A percentile compares a stretch with the other conserved stretches of the same genome.
These are phyloP conservation scores for Drosophila ezoana DNA, from an alignment of 2,888 invertebrate species.

Conservation along the genomic window DNA sequence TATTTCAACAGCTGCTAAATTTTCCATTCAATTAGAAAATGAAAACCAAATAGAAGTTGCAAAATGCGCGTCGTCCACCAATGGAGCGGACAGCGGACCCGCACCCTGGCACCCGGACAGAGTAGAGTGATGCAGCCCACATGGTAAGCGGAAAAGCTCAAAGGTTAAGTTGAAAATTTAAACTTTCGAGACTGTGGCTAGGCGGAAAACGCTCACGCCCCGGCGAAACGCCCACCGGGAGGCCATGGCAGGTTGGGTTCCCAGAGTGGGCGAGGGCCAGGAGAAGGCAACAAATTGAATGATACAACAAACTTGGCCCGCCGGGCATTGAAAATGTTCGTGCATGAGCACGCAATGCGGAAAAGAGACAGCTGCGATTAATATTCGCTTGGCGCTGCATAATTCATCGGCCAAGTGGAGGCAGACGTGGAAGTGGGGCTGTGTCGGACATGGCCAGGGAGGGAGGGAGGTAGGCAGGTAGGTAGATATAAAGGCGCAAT, in stretches of 20 bases:
- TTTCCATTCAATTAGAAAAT: conserved; percentile 78
- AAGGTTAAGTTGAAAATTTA: conserved; percentile 78
- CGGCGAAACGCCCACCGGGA: conserved; percentile 42
- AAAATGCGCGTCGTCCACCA: conserved; percentile 25
- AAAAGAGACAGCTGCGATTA: conserved; percentile 52
- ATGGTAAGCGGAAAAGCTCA: conserved; percentile 63
- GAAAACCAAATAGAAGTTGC: conserved; percentile 74
- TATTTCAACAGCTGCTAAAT: conserved; percentile 66
- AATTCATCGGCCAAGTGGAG: conserved; percentile 44
- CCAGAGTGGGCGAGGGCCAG: conserved; percentile 28
- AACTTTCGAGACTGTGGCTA: conserved; percentile 59
- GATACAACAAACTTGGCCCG: conserved; percentile 51
- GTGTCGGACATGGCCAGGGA: neutral
- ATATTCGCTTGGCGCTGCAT: conserved; percentile 61
- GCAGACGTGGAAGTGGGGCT: neutral
- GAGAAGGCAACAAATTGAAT: conserved; percentile 62
- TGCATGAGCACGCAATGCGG: conserved; percentile 59
- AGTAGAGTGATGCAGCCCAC: conserved; percentile 19
- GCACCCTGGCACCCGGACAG: conserved; percentile 1
- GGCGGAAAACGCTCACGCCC: conserved; percentile 54
- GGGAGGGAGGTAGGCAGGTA: neutral
- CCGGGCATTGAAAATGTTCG: conserved; percentile 22
- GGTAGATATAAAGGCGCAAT: neutral
- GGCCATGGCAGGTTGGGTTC: conserved; percentile 14
- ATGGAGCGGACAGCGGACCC: conserved; percentile 3